Percentiles rank a stretch among this genome's conserved stretches.
Evolutionary conservation across 92 coral and sea anemone genomes (phyloP).

Genomic region (Actinernus sp.): DNA sequence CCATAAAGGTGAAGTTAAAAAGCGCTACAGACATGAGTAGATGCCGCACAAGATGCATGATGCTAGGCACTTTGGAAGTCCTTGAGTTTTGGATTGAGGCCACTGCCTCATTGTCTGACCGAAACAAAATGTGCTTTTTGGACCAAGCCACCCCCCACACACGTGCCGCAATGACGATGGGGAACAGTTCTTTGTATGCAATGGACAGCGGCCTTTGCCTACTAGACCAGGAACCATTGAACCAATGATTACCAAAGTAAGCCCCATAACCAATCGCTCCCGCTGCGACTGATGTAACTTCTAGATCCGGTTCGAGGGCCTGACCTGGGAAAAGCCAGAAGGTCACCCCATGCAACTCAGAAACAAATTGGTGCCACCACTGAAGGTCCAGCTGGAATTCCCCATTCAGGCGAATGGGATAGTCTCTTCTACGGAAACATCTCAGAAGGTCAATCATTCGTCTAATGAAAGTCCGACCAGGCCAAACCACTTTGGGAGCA

Average conservation of each 20-base stretch:
- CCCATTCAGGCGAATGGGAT: too few species aligned
- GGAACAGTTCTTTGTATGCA: too few species aligned
- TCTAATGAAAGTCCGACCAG: conserved; percentile 33
- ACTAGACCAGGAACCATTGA: conserved; percentile 24
- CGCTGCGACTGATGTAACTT: too few species aligned
- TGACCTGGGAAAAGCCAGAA: too few species aligned
- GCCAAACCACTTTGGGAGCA: conserved; percentile 14
- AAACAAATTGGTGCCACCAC: too few species aligned
- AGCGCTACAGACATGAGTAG: too few species aligned
- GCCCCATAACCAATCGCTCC: conserved; percentile 16
- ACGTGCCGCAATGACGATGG: conserved; percentile 24
- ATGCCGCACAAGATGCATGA: conserved; percentile 45
- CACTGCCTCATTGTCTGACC: conserved; percentile 50
- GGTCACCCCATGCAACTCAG: too few species aligned
- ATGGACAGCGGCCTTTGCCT: conserved; percentile 11
- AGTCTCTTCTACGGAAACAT: too few species aligned
- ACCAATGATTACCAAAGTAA: conserved; percentile 24
- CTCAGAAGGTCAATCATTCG: too few species aligned
- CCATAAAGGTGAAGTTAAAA: conserved; percentile 46
- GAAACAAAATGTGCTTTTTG: conserved; percentile 12
- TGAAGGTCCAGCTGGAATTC: too few species aligned
- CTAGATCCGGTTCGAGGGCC: too few species aligned
- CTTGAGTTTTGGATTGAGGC: conserved; percentile 26
- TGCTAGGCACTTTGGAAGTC: conserved; percentile 21
- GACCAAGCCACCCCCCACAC: conserved; percentile 41